Evolutionary conservation across 2,888 invertebrate genomes (phyloP).

Genomic region (Morpho achilles): DNA sequence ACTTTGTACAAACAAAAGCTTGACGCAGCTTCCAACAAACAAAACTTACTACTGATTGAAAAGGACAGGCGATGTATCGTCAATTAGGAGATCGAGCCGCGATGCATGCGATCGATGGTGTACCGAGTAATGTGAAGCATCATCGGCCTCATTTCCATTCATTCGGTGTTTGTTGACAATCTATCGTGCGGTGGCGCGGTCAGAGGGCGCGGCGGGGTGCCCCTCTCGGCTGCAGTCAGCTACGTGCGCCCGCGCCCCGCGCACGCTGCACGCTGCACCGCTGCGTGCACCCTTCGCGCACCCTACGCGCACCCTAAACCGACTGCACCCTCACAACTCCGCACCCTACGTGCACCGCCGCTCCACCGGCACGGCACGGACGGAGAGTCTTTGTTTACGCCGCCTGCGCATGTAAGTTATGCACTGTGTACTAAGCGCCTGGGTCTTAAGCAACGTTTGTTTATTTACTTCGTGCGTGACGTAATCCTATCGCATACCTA

Average conservation of each 20-base stretch:
- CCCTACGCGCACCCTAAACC: conserved; percentile 27
- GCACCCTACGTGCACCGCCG: conserved; percentile 16
- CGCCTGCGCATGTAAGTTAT: conserved; percentile 65
- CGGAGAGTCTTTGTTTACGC: conserved; percentile 20
- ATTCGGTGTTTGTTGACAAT: conserved; percentile 68
- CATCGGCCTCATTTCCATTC: conserved; percentile 63
- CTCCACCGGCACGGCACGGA: conserved; percentile 3
- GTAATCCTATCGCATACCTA: conserved; percentile 23
- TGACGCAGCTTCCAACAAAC: conserved; percentile 10
- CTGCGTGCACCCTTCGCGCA: conserved; percentile 20
- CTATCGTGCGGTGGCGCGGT: conserved; percentile 49
- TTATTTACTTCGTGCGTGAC: conserved; percentile 28
- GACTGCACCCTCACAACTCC: background rate
- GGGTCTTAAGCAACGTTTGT: conserved; percentile 45
- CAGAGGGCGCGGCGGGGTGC: conserved; percentile 49
- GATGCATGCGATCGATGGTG: conserved; percentile 36
- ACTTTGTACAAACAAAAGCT: conserved; percentile 11
- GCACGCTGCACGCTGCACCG: conserved; percentile 44
- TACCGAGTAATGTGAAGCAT: conserved; percentile 38
- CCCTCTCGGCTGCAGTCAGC: conserved; percentile 48
- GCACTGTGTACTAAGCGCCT: conserved; percentile 59
- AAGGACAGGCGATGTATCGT: conserved; percentile 18
- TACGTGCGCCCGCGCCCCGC: conserved; percentile 54
- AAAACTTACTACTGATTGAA: conserved; percentile 15
- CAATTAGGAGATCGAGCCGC: conserved; percentile 29